Evolutionary conservation across 2,113 vertebrate genomes (phyloP), one percentile per base, ranked within the genome.

Genomic region (Hemiscyllium ocellatum): DNA sequence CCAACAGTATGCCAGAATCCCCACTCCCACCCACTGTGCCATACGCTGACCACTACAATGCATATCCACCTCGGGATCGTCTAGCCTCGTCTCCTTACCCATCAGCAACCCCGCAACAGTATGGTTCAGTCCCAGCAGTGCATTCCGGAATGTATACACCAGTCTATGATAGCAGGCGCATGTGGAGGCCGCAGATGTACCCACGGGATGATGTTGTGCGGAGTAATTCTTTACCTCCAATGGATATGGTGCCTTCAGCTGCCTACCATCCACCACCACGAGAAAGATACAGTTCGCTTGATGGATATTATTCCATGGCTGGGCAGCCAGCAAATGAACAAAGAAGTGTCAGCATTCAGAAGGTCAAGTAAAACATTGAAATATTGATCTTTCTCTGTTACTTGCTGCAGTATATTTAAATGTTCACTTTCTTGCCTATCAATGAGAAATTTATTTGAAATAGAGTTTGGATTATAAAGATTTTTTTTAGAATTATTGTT

Each of bases 111-210:
- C 98, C 98, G 0, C 98, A 98, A 97, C 98, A 98, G 85, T 99
- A 98, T 10, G 97, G 98, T 80, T 98, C 98, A 3, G 97, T 99
- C 96, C 97, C 98, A 56, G 97, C 98, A 0, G 97, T 98, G 96
- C 98, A 99, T 96, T 98, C 98, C 96, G 98, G 98, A 96, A 98
- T 99, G 97, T 99, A 99, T 24, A 98, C 99, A 94, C 99, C 99
- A 0, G 98, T 99, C 61, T 99, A 99, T 0, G 99, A 99, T 98
- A 99, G 98, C 97, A 97, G 98, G 97, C 98, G 98, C 96, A 98
- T 98, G 96, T 99, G 99, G 99, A 98, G 99, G 96, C 99, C 99
- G 13, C 98, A 98, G 97, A 98, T 99, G 97, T 99, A 99, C 97
- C 98, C 98, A 96, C 97, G 99, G 96, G 99, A 99, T 96, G 98